Evolutionary conservation across 2,888 invertebrate species (phyloP), one percentile per base, ranked within the genome.

Genomic region (Acheta domesticus): DNA sequence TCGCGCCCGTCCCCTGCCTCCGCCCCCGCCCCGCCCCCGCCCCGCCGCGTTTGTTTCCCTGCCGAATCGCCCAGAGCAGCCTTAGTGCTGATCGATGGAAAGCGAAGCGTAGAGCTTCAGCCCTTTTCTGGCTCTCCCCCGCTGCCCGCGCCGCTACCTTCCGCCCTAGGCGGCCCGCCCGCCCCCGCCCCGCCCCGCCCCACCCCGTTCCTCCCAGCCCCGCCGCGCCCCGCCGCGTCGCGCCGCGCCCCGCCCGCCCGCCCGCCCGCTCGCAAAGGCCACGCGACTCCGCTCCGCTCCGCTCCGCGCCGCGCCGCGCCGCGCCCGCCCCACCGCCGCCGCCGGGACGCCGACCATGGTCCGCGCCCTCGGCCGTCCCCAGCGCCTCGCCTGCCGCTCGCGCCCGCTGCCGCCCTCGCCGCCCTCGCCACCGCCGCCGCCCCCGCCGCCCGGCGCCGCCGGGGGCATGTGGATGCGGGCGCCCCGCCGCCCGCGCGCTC

Each of bases 71-170:
- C 14, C 62, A n/a, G 62, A 62, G 62, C 62, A 62, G 62, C 62
- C 62, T 62, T 62, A 62, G 16, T 62, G n/a, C 62, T 62, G 62
- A 62, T 62, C 62, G 62, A 62, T 62, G 62, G 62, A 62, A 11
- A 62, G 62, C 62, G 16, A 62, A 62, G 62, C 62, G n/a, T 62
- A 62, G 62, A 62, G 62, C 62, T 62, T 62, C 62, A 62, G 62
- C 62, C 62, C 62, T 62, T 62, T 62, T 62, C 62, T 14, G 16
- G 14, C 62, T 62, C 62, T 62, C 62, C 62, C 62, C n/a, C 62
- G 62, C 14, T 5, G 11, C 62, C 62, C 62, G 62, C n/a, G 16
- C 16, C 62, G 62, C 62, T 14, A 62, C 62, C 62, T n/a, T 62
- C 62, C 14, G 36, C n/a, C 62, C 16, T 19, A 14, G n/a, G n/a